These are phyloP conservation scores for Nylanderia fulva DNA, from an alignment of 1,140 invertebrate species.

Conservation along the genomic window DNA sequence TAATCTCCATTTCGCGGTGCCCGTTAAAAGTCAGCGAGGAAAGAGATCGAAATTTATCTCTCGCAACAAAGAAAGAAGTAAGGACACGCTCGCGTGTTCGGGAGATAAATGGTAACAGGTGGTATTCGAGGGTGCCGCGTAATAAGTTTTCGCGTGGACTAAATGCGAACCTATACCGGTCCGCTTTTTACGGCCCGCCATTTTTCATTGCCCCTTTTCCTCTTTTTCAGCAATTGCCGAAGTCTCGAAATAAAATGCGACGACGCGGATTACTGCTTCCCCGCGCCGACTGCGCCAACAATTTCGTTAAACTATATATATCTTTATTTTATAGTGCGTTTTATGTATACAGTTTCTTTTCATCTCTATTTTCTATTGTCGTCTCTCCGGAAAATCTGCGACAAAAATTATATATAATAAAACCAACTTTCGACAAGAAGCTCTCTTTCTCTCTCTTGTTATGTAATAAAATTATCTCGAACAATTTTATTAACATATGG, in stretches of 20 bases:
- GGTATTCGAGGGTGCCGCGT: conserved; percentile 50
- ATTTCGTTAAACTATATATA: not conserved
- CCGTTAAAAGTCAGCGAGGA: conserved; percentile 27
- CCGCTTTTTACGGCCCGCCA: conserved; percentile 37
- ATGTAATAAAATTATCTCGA: not conserved
- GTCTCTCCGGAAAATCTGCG: not conserved
- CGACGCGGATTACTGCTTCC: conserved; percentile 10
- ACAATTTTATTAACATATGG: not conserved
- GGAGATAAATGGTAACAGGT: conserved; percentile 61
- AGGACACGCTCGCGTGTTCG: conserved; percentile 36
- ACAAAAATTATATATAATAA: conserved; percentile 2
- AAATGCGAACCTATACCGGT: conserved; percentile 52
- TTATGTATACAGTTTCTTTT: not conserved
- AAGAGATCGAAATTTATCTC: conserved; percentile 44
- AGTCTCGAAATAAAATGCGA: conserved; percentile 51
- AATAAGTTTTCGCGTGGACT: conserved; percentile 59
- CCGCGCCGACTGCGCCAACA: not conserved
- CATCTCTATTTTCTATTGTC: not conserved
- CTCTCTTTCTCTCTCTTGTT: not conserved
- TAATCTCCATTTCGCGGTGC: not conserved
- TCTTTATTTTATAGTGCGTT: not conserved
- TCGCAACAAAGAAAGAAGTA: conserved; percentile 30
- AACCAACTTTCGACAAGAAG: not conserved
- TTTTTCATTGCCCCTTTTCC: conserved; percentile 55
- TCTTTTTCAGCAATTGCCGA: conserved; percentile 28